Base-by-base conservation (phyloP, 2,113 vertebrate species). In the Elephas maximus region DNA sequence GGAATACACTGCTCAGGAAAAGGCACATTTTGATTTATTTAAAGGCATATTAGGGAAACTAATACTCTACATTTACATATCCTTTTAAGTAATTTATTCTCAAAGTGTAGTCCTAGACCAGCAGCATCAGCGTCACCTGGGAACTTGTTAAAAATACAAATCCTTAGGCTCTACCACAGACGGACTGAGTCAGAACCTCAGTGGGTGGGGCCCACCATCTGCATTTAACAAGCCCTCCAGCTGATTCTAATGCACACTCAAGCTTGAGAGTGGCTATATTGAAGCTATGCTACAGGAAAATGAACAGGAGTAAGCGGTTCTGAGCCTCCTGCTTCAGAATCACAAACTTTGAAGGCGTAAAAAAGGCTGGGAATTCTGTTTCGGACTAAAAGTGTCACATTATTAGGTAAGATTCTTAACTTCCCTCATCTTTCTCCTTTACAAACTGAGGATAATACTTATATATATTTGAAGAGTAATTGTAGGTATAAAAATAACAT, bases 81-180 rank as follows among this genome's bases (percentile, higher is more conserved):
- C 74, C 93, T n/a, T 73, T n/a, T 63, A 82, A 78, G 30, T 23
- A 45, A 0, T 67, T 67, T 80, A 44, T 67, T 90, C 12, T 26
- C 53, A 45, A 1, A 37, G 44, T 69, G 53, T 65, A 44, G 67
- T 44, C 26, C 12, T 9, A 18, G 48, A 28, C 41, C 18, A 8
- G 20, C 37, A 51, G 62, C 18, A 73, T 57, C 45, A 62, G n/a
- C 23, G 79, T 28, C 79, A 87, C 76, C 69, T 74, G 80, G 41
- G 62, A 88, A 23, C 84, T 83, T 74, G 51, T 85, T 91, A 90
- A 96, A 73, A 24, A 89, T 91, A 30, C 62, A 74, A 37, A 87
- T 92, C 37, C n/a, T 67, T 62, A 21, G 18, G 11, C 7, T 37
- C 17, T 8, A 60, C 62, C 63, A 48, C 26, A 33, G 18, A 41